Conservation (phyloP, 2,113 vertebrate genomes). For the Athene noctua region DNA sequence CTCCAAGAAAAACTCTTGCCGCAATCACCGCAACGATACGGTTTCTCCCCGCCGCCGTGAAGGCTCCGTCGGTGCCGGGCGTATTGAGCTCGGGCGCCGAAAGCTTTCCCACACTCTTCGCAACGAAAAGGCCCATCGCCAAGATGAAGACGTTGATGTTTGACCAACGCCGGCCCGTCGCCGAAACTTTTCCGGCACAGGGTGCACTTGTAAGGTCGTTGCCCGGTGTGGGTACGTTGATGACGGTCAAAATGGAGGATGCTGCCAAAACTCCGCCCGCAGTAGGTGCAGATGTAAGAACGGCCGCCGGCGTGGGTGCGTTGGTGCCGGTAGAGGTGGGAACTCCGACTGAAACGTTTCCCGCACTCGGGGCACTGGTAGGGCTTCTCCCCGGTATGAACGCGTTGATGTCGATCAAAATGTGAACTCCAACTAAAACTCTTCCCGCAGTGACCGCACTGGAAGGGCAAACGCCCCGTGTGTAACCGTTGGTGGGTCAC, state of each 20-base stretch:
- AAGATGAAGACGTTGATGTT: conserved; percentile 8
- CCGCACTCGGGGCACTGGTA: conserved; percentile 41
- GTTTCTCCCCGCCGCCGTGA: not conserved
- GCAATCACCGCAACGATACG: conserved; percentile 34
- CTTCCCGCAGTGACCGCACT: conserved; percentile 31
- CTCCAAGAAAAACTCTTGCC: conserved; percentile 54
- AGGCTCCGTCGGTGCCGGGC: conserved; percentile 61
- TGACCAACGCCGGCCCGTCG: not conserved
- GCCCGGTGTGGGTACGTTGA: conserved; percentile 58
- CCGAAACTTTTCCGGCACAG: conserved; percentile 17
- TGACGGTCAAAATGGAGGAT: conserved; percentile 30
- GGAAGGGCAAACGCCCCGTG: not conserved
- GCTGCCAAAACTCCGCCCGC: conserved; percentile 30
- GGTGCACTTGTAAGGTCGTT: conserved; percentile 34
- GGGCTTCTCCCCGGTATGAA: conserved; percentile 47
- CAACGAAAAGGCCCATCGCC: conserved; percentile 25
- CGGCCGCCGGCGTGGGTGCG: conserved; percentile 58
- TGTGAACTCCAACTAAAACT: conserved; percentile 45
- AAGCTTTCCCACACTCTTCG: conserved; percentile 67
- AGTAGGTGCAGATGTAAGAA: conserved; percentile 67
- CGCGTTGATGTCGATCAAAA: not conserved
- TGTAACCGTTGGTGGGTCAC: conserved; percentile 27
- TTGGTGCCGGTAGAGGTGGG: conserved; percentile 59
- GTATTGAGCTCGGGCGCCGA: conserved; percentile 65
- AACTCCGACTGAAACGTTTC: conserved; percentile 34